A percentile compares a stretch with the other conserved stretches of the same genome.
Evolutionary conservation across 2,113 vertebrate genomes (phyloP).

Genomic region (Rhipidura dahli): DNA sequence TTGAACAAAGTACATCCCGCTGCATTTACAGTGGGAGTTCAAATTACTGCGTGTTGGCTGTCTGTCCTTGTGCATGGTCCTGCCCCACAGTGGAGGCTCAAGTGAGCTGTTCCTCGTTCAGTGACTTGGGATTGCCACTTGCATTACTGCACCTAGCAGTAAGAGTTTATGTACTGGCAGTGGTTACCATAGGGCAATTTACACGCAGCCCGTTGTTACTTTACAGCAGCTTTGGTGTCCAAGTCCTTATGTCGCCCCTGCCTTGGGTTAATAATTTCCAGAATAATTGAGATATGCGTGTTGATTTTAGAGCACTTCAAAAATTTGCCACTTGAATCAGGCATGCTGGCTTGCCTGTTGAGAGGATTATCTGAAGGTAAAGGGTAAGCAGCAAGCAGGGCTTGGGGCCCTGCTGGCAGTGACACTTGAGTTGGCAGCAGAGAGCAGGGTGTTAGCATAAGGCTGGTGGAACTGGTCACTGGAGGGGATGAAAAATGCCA

Average conservation of each 20-base stretch:
- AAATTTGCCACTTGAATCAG: neutral
- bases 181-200: neutral
- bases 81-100: neutral
- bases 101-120: neutral
- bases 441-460: accelerated
- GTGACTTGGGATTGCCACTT: neutral
- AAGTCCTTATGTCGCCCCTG: neutral
- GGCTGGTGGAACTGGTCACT: neutral
- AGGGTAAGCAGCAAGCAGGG: neutral
- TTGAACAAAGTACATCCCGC: neutral
- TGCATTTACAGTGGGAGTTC: neutral
- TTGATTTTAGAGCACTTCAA: neutral
- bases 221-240: neutral
- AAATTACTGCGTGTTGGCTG: neutral
- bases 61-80: accelerated
- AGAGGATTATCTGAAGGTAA: neutral
- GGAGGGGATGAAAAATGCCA: accelerated
- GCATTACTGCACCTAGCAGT: neutral
- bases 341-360: neutral
- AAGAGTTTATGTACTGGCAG: neutral
- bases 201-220: neutral
- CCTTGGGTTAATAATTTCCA: neutral
- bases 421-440: neutral
- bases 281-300: neutral
- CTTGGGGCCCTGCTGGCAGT: neutral